Percentiles rank a stretch among this genome's conserved stretches.
These are phyloP conservation scores for Gyrodactylus bullatarudis DNA, from an alignment of 1,140 invertebrate species.

Conservation along the genomic window DNA sequence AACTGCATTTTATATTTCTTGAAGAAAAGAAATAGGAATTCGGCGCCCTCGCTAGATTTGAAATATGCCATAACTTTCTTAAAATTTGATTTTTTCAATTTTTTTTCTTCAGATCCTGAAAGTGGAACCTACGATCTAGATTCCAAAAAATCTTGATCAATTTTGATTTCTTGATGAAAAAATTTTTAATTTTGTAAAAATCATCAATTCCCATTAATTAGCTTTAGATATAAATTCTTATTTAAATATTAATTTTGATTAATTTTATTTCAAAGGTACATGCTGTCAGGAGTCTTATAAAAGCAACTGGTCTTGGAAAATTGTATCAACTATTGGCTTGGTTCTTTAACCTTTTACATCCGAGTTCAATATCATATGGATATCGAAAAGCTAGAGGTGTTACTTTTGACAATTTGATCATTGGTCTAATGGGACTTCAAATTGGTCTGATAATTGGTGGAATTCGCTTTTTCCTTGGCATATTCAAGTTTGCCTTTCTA, in stretches of 20 bases:
- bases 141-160: no score
- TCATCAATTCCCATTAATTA: no score
- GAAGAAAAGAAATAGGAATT: no score
- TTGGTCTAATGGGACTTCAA: background rate
- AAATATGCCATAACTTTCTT: no score
- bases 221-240: no score
- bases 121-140: no score
- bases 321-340: background rate
- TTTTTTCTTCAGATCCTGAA: no score
- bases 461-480: background rate
- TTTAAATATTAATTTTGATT: background rate
- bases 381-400: background rate
- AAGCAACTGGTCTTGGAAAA: background rate
- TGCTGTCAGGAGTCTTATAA: background rate
- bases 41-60: no score
- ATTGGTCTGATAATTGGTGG: background rate
- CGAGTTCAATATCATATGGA: background rate
- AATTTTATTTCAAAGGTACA: background rate
- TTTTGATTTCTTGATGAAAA: no score
- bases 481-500: background rate
- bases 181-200: no score
- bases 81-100: no score
- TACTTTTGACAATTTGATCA: background rate
- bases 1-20: no score
- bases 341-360: background rate